Evolutionary conservation across 2,113 vertebrate species (phyloP).

Genomic region (Nesospiza acunhae): DNA sequence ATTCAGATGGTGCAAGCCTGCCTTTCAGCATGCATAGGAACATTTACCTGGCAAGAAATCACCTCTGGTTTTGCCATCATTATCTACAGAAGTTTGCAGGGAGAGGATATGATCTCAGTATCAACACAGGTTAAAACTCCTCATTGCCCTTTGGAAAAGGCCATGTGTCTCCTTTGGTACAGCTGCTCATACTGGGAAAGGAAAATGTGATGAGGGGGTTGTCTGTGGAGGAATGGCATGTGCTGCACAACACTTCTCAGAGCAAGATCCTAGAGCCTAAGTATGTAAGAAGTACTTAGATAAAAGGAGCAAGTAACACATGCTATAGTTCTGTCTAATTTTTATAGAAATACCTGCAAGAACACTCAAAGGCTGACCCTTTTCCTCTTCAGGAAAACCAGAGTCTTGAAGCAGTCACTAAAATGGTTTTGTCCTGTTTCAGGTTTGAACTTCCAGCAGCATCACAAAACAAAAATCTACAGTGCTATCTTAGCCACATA

Average conservation of each 20-base stretch:
- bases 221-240: background rate
- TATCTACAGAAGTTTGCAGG: background rate
- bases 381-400: slow-evolving; percentile 39
- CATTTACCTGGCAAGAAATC: background rate
- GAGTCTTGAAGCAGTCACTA: background rate
- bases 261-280: background rate
- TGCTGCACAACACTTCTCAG: background rate
- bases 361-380: background rate
- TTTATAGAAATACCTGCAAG: background rate
- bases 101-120: background rate
- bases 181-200: background rate
- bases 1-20: background rate
- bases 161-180: fast-evolving
- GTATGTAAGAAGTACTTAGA: background rate
- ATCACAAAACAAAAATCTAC: background rate
- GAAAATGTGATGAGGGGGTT: fast-evolving
- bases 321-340: background rate
- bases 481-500: background rate
- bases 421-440: background rate
- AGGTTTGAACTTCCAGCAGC: background rate
- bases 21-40: background rate
- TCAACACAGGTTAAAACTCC: background rate
- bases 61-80: background rate
- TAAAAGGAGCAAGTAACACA: background rate
- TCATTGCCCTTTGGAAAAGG: background rate